Conservation (phyloP, 2,797 vertebrate genomes). For the Ambastaia sidthimunki region DNA sequence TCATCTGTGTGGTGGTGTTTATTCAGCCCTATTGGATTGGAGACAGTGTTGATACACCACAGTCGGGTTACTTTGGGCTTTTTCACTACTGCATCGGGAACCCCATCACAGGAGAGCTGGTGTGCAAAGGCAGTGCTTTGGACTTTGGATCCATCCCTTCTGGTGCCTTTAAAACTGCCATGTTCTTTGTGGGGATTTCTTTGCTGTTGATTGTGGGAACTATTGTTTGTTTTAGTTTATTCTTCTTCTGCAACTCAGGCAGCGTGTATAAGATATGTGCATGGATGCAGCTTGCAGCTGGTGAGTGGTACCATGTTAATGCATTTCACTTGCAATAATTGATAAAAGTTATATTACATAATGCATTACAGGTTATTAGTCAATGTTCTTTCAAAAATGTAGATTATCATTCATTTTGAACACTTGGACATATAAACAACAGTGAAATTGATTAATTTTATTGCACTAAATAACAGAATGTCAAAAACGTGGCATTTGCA, state of each 20-base stretch:
- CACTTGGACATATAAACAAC: no score
- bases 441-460: no score
- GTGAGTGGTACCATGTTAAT: constrained; percentile 73
- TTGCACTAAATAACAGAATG: no score
- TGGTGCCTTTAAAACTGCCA: constrained; percentile 95
- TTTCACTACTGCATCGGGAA: constrained; percentile 98
- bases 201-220: constrained; percentile 92
- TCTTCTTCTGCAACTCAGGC: constrained; percentile 95
- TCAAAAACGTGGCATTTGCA: no score
- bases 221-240: constrained; percentile 93
- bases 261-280: constrained; percentile 98
- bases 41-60: constrained; percentile 94
- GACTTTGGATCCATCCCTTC: constrained; percentile 96
- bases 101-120: constrained; percentile 92
- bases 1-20: constrained; percentile 93
- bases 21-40: constrained; percentile 99
- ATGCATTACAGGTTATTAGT: no score
- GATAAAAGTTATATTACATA: no score
- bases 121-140: constrained; percentile 92
- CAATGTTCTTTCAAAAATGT: no score
- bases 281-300: constrained; percentile 96
- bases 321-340: neutral
- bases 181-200: constrained; percentile 96
- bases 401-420: no score
- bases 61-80: constrained; percentile 96